phyloP scores from a whole-genome alignment of 2,797 vertebrate genomes.

The Megaceryle alcyon region DNA sequence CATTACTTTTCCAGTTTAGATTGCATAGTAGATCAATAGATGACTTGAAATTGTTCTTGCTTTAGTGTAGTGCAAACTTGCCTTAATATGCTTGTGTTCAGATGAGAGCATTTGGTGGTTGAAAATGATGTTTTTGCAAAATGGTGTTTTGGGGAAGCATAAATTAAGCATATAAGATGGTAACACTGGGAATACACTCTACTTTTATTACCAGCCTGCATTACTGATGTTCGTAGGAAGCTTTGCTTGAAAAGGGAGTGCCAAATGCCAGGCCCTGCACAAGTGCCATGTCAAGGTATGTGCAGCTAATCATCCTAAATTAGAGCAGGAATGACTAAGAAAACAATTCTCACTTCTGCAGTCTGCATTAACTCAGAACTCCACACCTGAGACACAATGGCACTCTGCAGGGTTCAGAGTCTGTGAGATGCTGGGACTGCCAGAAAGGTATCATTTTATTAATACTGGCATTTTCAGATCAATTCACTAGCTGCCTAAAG shows the following conservation, averaged over 20 bases:
- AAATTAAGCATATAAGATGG: not conserved
- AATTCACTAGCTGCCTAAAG: not conserved
- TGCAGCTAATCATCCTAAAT: not conserved
- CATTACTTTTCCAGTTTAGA: not conserved
- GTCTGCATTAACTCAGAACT: not conserved
- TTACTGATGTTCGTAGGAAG: not conserved
- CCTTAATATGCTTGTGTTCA: not conserved
- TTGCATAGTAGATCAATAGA: not conserved
- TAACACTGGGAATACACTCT: not conserved
- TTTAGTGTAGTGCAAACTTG: not conserved
- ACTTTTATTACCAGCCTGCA: not conserved
- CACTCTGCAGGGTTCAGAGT: not conserved
- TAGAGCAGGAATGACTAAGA: not conserved
- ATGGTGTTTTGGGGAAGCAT: not conserved
- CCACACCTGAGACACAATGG: not conserved
- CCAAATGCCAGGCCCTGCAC: not conserved
- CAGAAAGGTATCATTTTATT: not conserved
- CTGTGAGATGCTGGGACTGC: not conserved
- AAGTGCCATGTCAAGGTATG: not conserved
- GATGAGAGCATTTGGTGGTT: not conserved
- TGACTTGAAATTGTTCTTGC: not conserved
- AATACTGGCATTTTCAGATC: not conserved
- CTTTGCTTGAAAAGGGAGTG: not conserved
- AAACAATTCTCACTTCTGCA: not conserved
- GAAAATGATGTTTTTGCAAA: not conserved